Base-by-base conservation (phyloP, 2,888 invertebrate species). In the Macrosoma leucophasiata region DNA sequence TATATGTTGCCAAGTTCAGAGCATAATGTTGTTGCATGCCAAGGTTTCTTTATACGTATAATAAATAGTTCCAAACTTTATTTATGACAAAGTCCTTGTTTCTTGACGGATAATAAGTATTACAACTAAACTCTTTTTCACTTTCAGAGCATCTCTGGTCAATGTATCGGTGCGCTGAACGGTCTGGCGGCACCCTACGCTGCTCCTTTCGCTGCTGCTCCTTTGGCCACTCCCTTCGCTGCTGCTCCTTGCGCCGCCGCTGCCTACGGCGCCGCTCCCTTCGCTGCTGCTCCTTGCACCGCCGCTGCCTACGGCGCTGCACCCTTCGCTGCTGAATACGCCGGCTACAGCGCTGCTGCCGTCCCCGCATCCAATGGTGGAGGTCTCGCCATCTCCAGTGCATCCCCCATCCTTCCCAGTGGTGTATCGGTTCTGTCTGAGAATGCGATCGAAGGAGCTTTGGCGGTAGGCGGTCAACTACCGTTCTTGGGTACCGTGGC, bases 351-450 rank as follows among this genome's bases (percentile, higher is more conserved):
- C 4, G 33, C 41, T 10, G 40, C 34, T 6, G 44, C 38, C 21
- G 39, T 40, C 13, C 33, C 46, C 11, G 47, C 50, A 7, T 50
- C 50, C 9, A 35, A 38, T 17, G 49, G 45, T 4, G 28, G 37
- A 4, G 40, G 38, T 11, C 30, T 50, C 13, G 30, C 39, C 4
- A 36, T 48, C 11, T 53, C 58, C 7, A 60, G 60, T 20, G 4
- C 36, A 0, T 63, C 65, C 1, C 61, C 62, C 0, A 52, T 62
- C 8, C 41, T 58, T 3, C 67, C 69, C 0, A 52, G 47, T 7
- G 69, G 69, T 2, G 47, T 68, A 3, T 43, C 48, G 1, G 39
- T 48, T 4, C 19, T 52, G 5, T 69, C 70, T 3, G 65, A 72
- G 33, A 66, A 68, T 31, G 55, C 44, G 3, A 61, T 64, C 24